A percentile compares a stretch with the other conserved stretches of the same genome.
phyloP scores from a whole-genome alignment of 2,888 invertebrate genomes.

The Apeira syringaria region DNA sequence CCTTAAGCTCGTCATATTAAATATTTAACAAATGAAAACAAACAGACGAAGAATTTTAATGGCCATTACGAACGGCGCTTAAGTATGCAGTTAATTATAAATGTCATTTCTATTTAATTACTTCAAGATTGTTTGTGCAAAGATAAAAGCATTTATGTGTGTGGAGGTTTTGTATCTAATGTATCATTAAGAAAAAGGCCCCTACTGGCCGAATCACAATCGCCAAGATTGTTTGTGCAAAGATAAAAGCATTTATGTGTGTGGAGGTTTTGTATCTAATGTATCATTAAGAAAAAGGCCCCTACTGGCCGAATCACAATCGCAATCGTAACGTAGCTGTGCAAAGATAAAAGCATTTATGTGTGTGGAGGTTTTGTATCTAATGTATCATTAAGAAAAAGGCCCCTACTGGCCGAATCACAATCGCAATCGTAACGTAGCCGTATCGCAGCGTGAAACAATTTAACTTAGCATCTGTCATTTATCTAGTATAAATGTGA shows the following conservation, averaged over 20 bases:
- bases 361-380: not conserved
- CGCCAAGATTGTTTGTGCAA: not conserved
- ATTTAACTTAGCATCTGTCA: too few relatives aligned
- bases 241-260: not conserved
- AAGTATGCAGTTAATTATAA: constrained; percentile 15
- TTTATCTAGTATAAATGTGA: too few relatives aligned
- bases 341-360: not conserved
- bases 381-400: too few relatives aligned
- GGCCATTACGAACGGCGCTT: constrained; percentile 5
- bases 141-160: not conserved
- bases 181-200: too few relatives aligned
- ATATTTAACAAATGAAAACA: constrained; percentile 17
- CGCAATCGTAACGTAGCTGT: not conserved
- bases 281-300: too few relatives aligned
- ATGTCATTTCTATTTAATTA: constrained; percentile 12
- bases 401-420: too few relatives aligned
- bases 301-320: too few relatives aligned
- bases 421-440: too few relatives aligned
- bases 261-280: not conserved
- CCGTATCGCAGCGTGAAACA: too few relatives aligned
- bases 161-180: not conserved
- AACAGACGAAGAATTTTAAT: constrained; percentile 10
- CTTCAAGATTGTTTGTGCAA: not conserved
- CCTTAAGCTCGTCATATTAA: constrained; percentile 5
- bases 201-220: too few relatives aligned